These are phyloP conservation scores for Drosophila dunni DNA, from an alignment of 1,140 invertebrate genomes.

Conservation along the genomic window DNA sequence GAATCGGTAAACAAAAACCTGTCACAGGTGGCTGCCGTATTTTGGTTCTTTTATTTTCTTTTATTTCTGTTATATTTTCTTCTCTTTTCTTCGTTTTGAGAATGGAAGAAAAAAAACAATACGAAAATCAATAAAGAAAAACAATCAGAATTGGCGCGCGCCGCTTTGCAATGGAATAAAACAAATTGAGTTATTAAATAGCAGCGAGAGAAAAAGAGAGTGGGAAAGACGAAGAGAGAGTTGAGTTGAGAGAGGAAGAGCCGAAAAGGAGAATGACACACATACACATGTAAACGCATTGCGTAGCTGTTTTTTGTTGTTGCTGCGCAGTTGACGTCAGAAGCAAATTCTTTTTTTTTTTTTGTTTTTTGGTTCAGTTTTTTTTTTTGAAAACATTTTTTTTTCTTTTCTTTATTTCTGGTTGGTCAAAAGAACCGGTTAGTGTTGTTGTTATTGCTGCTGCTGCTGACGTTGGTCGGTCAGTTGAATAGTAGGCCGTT, in stretches of 20 bases:
- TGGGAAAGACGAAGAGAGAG: not conserved
- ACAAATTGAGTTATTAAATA: slow-evolving; percentile 54
- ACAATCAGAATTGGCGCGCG: slow-evolving; percentile 57
- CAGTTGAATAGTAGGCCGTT: slow-evolving; percentile 22
- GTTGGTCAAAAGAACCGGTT: slow-evolving; percentile 77
- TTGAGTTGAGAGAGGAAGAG: slow-evolving; percentile 3
- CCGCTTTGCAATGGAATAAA: slow-evolving; percentile 31
- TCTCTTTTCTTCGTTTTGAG: slow-evolving; percentile 2
- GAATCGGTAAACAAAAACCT: slow-evolving; percentile 50
- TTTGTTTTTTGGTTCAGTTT: slow-evolving; percentile 33
- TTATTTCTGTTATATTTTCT: slow-evolving; percentile 2
- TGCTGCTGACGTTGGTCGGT: slow-evolving; percentile 51
- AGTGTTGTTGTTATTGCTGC: slow-evolving; percentile 43
- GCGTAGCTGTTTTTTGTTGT: slow-evolving; percentile 45
- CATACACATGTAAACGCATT: slow-evolving; percentile 34
- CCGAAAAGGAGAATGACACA: slow-evolving; percentile 31
- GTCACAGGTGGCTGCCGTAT: slow-evolving; percentile 41
- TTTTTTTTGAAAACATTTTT: slow-evolving; percentile 43
- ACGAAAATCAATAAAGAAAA: slow-evolving; percentile 53
- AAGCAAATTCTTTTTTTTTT: slow-evolving; percentile 60
- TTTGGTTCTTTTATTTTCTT: slow-evolving; percentile 12
- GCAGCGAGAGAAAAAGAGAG: slow-evolving; percentile 7
- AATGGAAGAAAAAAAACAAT: not conserved
- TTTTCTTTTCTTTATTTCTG: slow-evolving; percentile 44
- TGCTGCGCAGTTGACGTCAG: slow-evolving; percentile 72